A percentile compares a stretch with the other conserved stretches of the same genome.
These are phyloP conservation scores for Galemys pyrenaicus DNA, from an alignment of 2,113 vertebrate genomes.

Conservation along the genomic window DNA sequence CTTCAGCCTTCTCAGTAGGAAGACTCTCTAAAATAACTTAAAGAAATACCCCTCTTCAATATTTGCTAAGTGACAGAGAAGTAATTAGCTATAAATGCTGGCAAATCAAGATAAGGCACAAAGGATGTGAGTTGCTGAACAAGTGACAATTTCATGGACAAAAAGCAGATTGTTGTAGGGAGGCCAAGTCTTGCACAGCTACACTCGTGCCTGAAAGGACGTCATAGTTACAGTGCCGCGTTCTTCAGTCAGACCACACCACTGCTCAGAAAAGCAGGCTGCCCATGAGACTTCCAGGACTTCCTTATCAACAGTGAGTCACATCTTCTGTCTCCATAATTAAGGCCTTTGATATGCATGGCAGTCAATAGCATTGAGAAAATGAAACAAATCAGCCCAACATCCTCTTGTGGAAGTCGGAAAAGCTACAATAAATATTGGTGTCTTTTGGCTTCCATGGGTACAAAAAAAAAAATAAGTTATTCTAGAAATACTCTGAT, in stretches of 20 bases:
- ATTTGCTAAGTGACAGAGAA: constrained; percentile 18
- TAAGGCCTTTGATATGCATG: constrained; percentile 48
- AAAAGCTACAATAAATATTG: background rate
- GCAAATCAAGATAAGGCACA: constrained; percentile 51
- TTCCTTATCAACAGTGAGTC: constrained; percentile 53
- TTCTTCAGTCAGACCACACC: background rate
- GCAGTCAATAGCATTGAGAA: background rate
- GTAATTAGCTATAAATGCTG: background rate
- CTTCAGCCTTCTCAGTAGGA: background rate
- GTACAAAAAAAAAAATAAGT: background rate
- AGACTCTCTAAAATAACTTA: background rate
- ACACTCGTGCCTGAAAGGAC: constrained; percentile 10
- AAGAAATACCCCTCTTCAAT: background rate
- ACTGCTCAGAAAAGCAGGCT: constrained; percentile 9
- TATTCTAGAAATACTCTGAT: background rate
- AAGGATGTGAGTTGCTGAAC: background rate
- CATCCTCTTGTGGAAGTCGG: background rate
- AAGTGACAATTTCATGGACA: constrained; percentile 33
- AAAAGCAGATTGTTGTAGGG: constrained; percentile 42
- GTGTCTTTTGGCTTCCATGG: background rate
- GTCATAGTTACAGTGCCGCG: background rate
- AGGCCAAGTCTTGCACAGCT: background rate
- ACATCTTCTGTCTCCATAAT: constrained; percentile 13
- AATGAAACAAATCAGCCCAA: constrained; percentile 48
- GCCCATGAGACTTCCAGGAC: background rate